Percentiles rank a stretch among this genome's conserved stretches.
Conservation (phyloP, 1,140 invertebrate genomes). For the Samia ricini region DNA sequence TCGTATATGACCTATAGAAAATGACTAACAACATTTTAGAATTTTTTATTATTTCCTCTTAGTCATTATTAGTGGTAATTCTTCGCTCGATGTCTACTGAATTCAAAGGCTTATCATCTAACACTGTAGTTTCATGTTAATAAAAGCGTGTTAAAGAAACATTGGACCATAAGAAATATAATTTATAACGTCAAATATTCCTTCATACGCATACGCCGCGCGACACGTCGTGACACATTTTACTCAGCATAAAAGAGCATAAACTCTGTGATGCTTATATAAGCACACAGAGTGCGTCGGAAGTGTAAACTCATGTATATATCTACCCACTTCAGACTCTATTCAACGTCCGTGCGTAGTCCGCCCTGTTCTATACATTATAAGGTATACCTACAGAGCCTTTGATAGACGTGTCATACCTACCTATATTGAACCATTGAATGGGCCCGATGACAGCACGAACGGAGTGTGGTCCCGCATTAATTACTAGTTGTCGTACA, state of each 20-base stretch:
- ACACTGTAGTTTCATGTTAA: not conserved
- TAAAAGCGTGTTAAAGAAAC: too few species aligned
- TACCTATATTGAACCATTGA: slow-evolving; percentile 60
- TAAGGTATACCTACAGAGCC: slow-evolving; percentile 42
- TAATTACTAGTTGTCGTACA: slow-evolving; percentile 62
- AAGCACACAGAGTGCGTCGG: slow-evolving; percentile 36
- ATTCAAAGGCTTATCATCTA: too few species aligned
- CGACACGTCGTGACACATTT: slow-evolving; percentile 14
- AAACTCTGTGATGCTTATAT: slow-evolving; percentile 15
- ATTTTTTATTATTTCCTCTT: too few species aligned
- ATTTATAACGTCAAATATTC: not conserved
- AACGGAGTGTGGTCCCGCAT: slow-evolving; percentile 59
- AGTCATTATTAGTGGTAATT: too few species aligned
- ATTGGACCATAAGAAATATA: not conserved
- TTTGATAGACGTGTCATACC: slow-evolving; percentile 47
- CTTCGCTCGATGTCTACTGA: too few species aligned
- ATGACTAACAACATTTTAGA: too few species aligned
- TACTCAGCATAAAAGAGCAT: slow-evolving; percentile 12
- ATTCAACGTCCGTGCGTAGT: slow-evolving; percentile 57
- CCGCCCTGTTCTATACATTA: slow-evolving; percentile 10
- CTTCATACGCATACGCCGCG: not conserved
- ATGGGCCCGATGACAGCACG: slow-evolving; percentile 46
- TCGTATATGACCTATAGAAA: too few species aligned
- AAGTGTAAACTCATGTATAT: slow-evolving; percentile 51
- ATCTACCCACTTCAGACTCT: slow-evolving; percentile 59